Evolutionary conservation across 2,797 vertebrate genomes (phyloP).

Genomic region (Parotocinclus haroldoi): DNA sequence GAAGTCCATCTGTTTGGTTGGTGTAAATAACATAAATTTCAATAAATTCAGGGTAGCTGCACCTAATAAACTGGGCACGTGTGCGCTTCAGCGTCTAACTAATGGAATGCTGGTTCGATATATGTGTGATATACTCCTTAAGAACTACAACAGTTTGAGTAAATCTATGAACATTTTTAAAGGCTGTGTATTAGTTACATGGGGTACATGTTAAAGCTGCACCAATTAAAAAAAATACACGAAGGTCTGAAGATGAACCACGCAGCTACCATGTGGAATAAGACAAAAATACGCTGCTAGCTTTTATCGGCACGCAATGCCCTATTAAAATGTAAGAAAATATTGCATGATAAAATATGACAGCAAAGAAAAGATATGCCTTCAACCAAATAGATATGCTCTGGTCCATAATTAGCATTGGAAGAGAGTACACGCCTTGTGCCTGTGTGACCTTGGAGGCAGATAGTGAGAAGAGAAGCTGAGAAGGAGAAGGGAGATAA

Average conservation of each 20-base stretch:
- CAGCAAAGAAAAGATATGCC: constrained; percentile 30
- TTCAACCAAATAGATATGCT: constrained; percentile 28
- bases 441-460: constrained; percentile 49
- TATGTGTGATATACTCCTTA: too few species aligned
- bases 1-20: too few species aligned
- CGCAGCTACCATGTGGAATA: neutral
- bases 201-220: too few species aligned
- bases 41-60: too few species aligned
- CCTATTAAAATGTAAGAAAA: constrained; percentile 24
- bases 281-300: constrained; percentile 15
- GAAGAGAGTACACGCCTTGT: constrained; percentile 37
- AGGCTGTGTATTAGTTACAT: too few species aligned
- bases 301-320: constrained; percentile 13
- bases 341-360: constrained; percentile 14
- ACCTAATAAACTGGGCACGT: neutral
- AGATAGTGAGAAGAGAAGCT: constrained; percentile 40
- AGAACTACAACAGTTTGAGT: too few species aligned
- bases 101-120: too few species aligned
- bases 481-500: constrained; percentile 45
- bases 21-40: too few species aligned
- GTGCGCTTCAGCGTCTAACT: too few species aligned
- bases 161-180: too few species aligned
- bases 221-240: neutral
- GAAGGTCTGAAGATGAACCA: neutral
- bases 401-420: constrained; percentile 47